Evolutionary conservation across 2,888 invertebrate genomes (phyloP), one percentile per base, ranked within the genome.

Genomic region (Drosophila mercatorum): DNA sequence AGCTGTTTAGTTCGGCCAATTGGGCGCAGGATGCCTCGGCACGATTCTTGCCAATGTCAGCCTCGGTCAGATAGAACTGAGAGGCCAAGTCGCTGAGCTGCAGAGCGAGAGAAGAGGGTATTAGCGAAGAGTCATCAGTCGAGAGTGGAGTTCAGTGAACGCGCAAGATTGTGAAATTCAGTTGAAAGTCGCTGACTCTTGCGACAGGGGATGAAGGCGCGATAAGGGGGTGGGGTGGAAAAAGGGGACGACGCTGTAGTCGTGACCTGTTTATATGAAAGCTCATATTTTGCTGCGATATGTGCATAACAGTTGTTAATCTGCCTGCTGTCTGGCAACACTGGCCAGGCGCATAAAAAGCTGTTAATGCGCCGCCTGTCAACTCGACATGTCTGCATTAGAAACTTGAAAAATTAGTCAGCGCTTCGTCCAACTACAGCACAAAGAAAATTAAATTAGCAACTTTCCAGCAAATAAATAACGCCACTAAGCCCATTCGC

Each of bases 41-140:
- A 60, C 99, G 95, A 93, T 99, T 99, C 92, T 96, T 95, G 55
- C 98, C 99, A 80, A 99, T 93, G 88, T 96, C 95, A 36, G 94
- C 93, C 92, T 98, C 96, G 31, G 95, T 95, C 73, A 99, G 93
- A 93, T 98, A 99, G 93, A 98, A 99, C 93, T 98, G 98, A 65
- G 98, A 97, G 7, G 97, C 96, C 68, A 98, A 94, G 93, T 98
- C 97, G 46, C 94, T 92, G 76, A 96, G 93, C 92, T 93, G 75
- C 43, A 76, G 34, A 44, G 14, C 26, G 6, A 36, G n/a, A 36
- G 28, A 22, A 57, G 26, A 34, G 38, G 4, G 31, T 17, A 43
- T 47, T 43, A 41, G 31, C 14, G 12, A 44, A 28, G 34, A 22
- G 34, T 17, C 3, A 36, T 22, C 34, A 34, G 17, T 34, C 2